These are phyloP conservation scores for Sweltsa coloradensis DNA, from an alignment of 1,140 invertebrate species.

Conservation along the genomic window DNA sequence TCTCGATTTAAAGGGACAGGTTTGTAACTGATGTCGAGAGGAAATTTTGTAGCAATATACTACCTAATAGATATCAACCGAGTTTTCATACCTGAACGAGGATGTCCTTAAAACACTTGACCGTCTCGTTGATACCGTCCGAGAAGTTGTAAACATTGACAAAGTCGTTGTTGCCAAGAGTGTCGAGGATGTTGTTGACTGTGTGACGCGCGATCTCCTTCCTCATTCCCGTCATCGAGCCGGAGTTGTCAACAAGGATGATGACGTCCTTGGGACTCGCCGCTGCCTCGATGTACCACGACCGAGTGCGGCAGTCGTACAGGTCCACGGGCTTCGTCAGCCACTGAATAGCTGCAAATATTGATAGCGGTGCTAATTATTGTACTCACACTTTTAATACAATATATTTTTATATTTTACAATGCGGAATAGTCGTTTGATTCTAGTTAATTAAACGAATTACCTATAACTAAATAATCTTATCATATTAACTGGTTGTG, in stretches of 20 bases:
- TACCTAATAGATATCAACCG: not conserved
- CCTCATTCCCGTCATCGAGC: constrained; percentile 84
- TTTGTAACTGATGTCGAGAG: too few species aligned
- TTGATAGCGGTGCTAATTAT: too few species aligned
- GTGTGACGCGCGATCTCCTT: constrained; percentile 90
- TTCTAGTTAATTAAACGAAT: too few species aligned
- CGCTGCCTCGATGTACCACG: constrained; percentile 95
- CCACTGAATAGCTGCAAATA: constrained; percentile 11
- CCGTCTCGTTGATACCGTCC: constrained; percentile 59
- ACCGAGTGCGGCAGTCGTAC: constrained; percentile 76
- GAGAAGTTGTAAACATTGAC: constrained; percentile 90
- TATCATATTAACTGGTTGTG: too few species aligned
- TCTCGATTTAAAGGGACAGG: too few species aligned
- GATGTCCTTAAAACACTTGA: constrained; percentile 76
- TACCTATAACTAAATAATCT: too few species aligned
- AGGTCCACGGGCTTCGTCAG: constrained; percentile 57
- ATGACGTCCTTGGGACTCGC: constrained; percentile 94
- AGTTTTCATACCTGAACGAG: constrained; percentile 58
- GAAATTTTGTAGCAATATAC: too few species aligned
- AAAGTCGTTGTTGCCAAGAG: constrained; percentile 95
- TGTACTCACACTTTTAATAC: too few species aligned
- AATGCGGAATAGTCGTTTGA: too few species aligned
- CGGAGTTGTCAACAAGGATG: constrained; percentile 87
- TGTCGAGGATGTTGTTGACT: constrained; percentile 90
- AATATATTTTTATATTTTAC: too few species aligned